Conservation (phyloP, 1,140 invertebrate species). For the Drosophila kohkoa region DNA sequence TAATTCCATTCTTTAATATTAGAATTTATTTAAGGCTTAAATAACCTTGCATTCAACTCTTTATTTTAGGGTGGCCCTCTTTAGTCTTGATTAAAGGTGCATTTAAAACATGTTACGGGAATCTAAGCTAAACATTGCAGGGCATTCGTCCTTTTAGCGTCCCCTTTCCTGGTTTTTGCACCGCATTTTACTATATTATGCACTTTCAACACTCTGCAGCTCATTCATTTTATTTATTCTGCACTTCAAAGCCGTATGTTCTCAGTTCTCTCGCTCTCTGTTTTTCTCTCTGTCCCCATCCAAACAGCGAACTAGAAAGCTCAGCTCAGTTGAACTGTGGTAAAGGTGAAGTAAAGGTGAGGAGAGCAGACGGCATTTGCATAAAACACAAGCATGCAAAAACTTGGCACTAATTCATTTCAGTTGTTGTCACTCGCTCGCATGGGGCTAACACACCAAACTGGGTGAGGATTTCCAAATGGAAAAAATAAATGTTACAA, state of each 20-base stretch:
- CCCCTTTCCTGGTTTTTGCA: not conserved
- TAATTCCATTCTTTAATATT: too few species aligned
- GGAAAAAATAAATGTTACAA: not conserved
- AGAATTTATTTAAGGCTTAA: too few species aligned
- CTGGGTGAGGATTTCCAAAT: not conserved
- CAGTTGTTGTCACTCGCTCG: conserved; percentile 35
- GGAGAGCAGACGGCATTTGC: conserved; percentile 58
- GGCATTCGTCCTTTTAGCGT: not conserved
- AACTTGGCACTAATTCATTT: conserved; percentile 76
- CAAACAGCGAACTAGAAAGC: conserved; percentile 59
- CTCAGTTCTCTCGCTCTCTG: conserved; percentile 35
- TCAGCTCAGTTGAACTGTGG: conserved; percentile 43
- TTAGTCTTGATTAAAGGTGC: conserved; percentile 42
- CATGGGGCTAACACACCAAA: not conserved
- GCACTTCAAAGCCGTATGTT: conserved; percentile 75
- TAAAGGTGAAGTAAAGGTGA: not conserved
- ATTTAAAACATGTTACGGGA: conserved; percentile 47
- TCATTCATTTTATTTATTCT: conserved; percentile 81
- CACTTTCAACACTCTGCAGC: conserved; percentile 74
- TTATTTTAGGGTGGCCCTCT: not conserved
- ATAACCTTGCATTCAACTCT: not conserved
- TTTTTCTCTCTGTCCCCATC: conserved; percentile 25
- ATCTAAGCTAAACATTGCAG: not conserved
- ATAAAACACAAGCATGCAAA: conserved; percentile 77
- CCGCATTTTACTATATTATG: conserved; percentile 69